These are phyloP conservation scores for Gymnogyps californianus DNA, from an alignment of 2,113 vertebrate species.

Conservation along the genomic window DNA sequence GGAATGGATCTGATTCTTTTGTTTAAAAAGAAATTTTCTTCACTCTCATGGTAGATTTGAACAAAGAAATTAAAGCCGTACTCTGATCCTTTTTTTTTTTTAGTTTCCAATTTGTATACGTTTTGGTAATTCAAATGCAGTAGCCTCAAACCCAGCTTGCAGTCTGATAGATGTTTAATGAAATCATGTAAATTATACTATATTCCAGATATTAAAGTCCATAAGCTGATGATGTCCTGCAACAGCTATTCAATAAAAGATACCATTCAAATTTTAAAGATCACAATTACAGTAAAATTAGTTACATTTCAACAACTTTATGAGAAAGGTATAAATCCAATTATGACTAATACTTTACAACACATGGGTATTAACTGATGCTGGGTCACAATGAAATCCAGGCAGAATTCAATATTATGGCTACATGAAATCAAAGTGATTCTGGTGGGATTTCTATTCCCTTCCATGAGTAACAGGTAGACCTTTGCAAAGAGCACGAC, in stretches of 20 bases:
- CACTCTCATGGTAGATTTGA: too few species aligned
- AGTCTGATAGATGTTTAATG: neutral
- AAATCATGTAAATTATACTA: constrained; percentile 23
- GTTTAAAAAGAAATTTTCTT: too few species aligned
- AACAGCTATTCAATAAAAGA: constrained; percentile 31
- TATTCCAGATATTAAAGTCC: constrained; percentile 15
- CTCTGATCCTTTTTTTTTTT: too few species aligned
- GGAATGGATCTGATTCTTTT: too few species aligned
- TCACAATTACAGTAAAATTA: constrained; percentile 23
- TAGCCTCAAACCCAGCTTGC: too few species aligned
- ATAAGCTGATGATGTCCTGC: neutral
- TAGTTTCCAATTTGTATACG: too few species aligned
- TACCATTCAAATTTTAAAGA: constrained; percentile 23
- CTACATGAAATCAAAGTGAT: neutral
- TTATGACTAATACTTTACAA: constrained; percentile 27
- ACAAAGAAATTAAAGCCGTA: too few species aligned
- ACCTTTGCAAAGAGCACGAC: neutral
- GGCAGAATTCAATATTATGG: neutral
- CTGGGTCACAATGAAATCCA: neutral
- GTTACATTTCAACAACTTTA: constrained; percentile 27
- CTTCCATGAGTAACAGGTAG: neutral
- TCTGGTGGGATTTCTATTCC: neutral
- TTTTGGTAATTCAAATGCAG: too few species aligned
- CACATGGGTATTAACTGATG: neutral
- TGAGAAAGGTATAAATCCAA: constrained; percentile 1